Percentiles rank a stretch among this genome's conserved stretches.
Conservation (phyloP, 2,888 invertebrate species). For the Chydorus sphaericus region DNA sequence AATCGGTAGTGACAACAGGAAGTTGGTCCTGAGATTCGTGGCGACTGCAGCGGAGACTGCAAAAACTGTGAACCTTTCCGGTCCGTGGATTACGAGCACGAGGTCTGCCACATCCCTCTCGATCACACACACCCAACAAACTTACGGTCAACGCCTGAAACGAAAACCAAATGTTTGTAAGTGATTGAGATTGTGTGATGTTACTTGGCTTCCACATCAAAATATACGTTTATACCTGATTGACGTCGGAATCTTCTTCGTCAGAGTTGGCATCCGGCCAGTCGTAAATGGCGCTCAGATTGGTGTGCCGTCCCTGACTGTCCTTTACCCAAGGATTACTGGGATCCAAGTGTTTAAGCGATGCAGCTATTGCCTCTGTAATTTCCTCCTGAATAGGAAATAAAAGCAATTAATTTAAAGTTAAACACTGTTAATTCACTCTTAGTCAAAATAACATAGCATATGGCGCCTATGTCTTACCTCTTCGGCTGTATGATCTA, state of each 20-base stretch:
- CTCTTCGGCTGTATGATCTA: conserved; percentile 30
- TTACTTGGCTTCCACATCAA: too few relatives aligned
- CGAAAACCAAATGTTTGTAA: not conserved
- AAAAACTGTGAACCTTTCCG: conserved; percentile 37
- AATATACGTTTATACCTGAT: conserved; percentile 19
- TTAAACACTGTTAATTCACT: conserved; percentile 4
- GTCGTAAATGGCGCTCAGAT: conserved; percentile 38
- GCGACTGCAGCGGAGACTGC: conserved; percentile 36
- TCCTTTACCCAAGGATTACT: conserved; percentile 39
- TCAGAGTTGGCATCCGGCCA: conserved; percentile 45
- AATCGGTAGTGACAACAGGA: conserved; percentile 29
- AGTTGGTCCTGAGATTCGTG: conserved; percentile 18
- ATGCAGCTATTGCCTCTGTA: conserved; percentile 33
- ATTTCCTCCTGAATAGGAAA: conserved; percentile 28
- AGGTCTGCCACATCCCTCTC: conserved; percentile 31
- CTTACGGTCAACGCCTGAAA: conserved; percentile 25
- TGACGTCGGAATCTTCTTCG: conserved; percentile 30
- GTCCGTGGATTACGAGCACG: conserved; percentile 36
- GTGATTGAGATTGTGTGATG: too few relatives aligned
- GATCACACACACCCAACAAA: conserved; percentile 30
- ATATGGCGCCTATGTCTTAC: too few relatives aligned
- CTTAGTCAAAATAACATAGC: conserved; percentile 1
- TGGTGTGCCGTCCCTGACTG: conserved; percentile 35
- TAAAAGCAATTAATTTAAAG: too few relatives aligned
- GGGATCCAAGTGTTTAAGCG: conserved; percentile 35